Conservation (phyloP, 1,140 invertebrate genomes). For the Drosophila yakuba region DNA sequence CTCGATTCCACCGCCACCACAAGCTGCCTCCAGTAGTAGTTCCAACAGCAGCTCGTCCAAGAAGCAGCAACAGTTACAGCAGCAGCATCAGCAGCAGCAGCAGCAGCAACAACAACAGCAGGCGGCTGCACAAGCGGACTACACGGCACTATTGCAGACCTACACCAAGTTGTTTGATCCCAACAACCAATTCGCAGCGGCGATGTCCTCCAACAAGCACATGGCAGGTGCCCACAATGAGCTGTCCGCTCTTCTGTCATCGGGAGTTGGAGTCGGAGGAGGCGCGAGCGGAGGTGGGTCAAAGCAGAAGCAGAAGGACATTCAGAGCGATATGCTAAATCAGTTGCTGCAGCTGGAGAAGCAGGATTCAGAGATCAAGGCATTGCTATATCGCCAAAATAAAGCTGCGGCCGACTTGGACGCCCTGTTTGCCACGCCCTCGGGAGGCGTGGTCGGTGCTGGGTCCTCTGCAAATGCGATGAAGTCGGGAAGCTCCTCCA, state of each 20-base stretch:
- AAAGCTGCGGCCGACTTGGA: slow-evolving; percentile 78
- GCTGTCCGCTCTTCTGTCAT: slow-evolving; percentile 65
- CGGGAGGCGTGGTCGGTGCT: slow-evolving; percentile 51
- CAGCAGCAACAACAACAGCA: slow-evolving; percentile 50
- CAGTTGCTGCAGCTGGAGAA: slow-evolving; percentile 79
- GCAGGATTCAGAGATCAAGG: slow-evolving; percentile 77
- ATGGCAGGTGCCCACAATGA: slow-evolving; percentile 71
- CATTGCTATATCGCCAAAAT: slow-evolving; percentile 76
- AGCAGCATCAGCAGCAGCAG: slow-evolving; percentile 45
- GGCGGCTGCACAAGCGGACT: slow-evolving; percentile 64
- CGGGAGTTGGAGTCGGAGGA: slow-evolving; percentile 53
- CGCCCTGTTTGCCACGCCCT: slow-evolving; percentile 72
- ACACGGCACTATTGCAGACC: slow-evolving; percentile 75
- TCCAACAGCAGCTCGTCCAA: slow-evolving; percentile 51
- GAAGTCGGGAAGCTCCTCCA: slow-evolving; percentile 24
- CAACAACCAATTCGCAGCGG: slow-evolving; percentile 71
- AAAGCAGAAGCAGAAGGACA: slow-evolving; percentile 51
- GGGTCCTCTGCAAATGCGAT: slow-evolving; percentile 38
- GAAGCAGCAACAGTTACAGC: slow-evolving; percentile 56
- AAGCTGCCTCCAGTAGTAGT: slow-evolving; percentile 32
- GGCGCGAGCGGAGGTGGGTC: slow-evolving; percentile 32
- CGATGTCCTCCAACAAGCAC: slow-evolving; percentile 56
- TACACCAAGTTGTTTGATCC: slow-evolving; percentile 82
- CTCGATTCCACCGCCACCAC: slow-evolving; percentile 51
- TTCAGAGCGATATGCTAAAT: slow-evolving; percentile 79